Evolutionary conservation across 1,140 invertebrate genomes (phyloP), one percentile per base, ranked within the genome.

Genomic region (Heterodera schachtii): DNA sequence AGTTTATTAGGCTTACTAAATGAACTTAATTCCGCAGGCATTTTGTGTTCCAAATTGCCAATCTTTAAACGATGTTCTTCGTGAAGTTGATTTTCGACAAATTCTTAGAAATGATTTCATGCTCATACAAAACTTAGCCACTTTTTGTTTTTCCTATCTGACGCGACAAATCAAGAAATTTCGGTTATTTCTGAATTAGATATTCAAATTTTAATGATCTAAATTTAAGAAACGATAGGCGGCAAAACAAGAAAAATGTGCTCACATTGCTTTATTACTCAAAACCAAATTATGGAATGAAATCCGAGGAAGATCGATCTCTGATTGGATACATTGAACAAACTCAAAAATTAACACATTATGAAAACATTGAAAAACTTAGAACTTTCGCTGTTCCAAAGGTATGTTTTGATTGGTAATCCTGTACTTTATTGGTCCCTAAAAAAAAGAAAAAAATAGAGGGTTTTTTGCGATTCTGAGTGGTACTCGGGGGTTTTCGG

Each of bases 181-280:
- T 16, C 84, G 44, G 82, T 83, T 31, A 76, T 31, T 31, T 31
- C 31, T 31, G 31, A 31, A 31, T 31, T 31, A 31, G 1, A 31
- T 31, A 31, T 31, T 31, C 31, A 31, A 31, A 31, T 31, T 31
- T 31, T 31, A 0, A 31, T 31, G 31, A 1, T 31, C 31, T 31
- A 52, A 0, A n/a, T 83, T 83, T 84, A 76, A 83, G 82, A 49
- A 67, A 16, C 13, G 64, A 44, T n/a, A 44, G 69, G 16, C 49
- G 46, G 2, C 73, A 83, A 52, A 83, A 83, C 73, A 83, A 84
- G 41, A 83, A 83, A 67, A 82, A 81, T 46, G 82, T 81, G 19
- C 47, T 47, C 21, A 43, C 73, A 4, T 5, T 80, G 31, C 43
- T 80, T 41, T 80, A 74, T 60, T 11, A 31, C 47, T n/a, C 0